Percentiles rank a stretch among this genome's conserved stretches.
Evolutionary conservation across 2,113 vertebrate genomes (phyloP).

Genomic region (Nycticorax nycticorax): DNA sequence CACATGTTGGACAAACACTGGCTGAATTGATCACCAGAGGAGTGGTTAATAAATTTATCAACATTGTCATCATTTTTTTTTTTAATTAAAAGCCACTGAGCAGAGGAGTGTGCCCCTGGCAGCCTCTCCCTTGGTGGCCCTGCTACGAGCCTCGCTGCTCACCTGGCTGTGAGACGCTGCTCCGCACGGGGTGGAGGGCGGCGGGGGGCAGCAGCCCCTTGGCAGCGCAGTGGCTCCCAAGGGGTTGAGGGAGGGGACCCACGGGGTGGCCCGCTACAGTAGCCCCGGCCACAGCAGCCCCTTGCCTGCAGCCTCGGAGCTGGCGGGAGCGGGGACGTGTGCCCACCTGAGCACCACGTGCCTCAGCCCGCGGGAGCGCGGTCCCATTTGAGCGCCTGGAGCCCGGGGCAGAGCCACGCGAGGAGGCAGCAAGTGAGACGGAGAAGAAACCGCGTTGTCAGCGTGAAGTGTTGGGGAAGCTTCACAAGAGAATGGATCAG

Average conservation of each 20-base stretch:
- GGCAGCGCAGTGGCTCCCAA: accelerated
- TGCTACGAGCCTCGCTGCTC: not conserved
- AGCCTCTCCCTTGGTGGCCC: accelerated
- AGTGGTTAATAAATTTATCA: not conserved
- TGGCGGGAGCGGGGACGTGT: accelerated
- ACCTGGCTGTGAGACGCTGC: not conserved
- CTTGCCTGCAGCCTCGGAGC: accelerated
- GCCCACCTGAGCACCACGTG: accelerated
- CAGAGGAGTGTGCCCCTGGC: not conserved
- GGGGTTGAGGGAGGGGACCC: too few relatives aligned
- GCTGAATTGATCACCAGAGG: not conserved
- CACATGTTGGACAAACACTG: not conserved
- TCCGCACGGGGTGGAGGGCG: accelerated
- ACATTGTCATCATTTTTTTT: not conserved
- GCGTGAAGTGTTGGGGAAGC: not conserved
- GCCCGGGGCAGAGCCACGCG: accelerated
- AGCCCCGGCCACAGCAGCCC: accelerated
- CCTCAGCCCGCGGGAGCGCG: accelerated
- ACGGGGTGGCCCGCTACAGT: accelerated
- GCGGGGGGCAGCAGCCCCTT: not conserved
- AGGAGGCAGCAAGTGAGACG: not conserved
- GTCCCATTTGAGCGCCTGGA: accelerated
- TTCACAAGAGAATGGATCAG: not conserved
- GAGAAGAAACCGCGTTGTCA: not conserved
- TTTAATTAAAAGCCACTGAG: not conserved